Conservation (phyloP, 2,888 invertebrate species). For the Drosophila birchii region DNA sequence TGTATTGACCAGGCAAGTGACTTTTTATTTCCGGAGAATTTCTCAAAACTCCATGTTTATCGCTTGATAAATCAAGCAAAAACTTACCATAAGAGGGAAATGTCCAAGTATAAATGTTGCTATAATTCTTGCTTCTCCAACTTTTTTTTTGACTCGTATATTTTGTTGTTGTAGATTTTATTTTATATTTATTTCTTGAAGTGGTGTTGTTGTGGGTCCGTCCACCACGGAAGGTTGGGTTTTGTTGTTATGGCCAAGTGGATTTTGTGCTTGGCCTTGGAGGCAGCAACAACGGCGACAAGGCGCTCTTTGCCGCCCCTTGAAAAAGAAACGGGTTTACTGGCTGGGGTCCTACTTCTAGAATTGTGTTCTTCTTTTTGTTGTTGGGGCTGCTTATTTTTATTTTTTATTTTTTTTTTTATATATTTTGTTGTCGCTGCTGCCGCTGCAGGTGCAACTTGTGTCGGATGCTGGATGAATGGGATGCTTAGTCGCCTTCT, state of each 20-base stretch:
- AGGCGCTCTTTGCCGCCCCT: constrained; percentile 4
- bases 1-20: neutral
- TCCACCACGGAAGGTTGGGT: constrained; percentile 5
- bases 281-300: constrained; percentile 5
- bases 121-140: neutral
- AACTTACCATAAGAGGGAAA: constrained; percentile 10
- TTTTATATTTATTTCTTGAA: neutral
- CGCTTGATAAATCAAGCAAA: neutral
- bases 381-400: constrained; percentile 1
- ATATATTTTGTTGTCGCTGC: constrained; percentile 20
- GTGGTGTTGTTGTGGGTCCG: constrained; percentile 2
- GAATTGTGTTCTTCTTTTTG: constrained; percentile 3
- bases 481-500: constrained; percentile 41
- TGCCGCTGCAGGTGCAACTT: constrained; percentile 64
- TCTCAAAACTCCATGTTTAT: neutral
- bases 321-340: constrained; percentile 57
- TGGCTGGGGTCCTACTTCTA: constrained; percentile 20
- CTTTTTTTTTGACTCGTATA: neutral
- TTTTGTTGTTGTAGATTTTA: neutral
- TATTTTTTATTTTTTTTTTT: neutral
- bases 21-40: neutral
- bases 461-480: constrained; percentile 50
- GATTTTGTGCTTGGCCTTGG: constrained; percentile 42
- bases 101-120: constrained; percentile 7
- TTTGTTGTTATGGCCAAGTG: constrained; percentile 31